Conservation (phyloP, 2,797 vertebrate species). For the Syngnathus rostellatus region DNA sequence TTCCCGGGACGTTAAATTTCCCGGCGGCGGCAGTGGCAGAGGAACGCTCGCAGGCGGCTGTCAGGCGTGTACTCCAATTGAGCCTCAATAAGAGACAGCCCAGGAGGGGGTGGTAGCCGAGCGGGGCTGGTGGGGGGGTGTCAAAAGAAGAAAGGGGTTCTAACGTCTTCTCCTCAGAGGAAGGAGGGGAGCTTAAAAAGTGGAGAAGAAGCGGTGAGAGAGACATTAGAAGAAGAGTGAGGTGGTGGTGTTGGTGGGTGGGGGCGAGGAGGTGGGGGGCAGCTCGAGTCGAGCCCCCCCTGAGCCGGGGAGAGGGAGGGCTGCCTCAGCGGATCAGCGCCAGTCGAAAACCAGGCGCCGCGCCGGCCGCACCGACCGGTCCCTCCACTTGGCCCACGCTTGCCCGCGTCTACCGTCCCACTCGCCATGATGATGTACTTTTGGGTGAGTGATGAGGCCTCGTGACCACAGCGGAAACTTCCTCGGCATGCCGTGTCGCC, state of each 20-base stretch:
- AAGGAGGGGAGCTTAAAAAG: slow-evolving; percentile 35
- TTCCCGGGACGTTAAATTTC: slow-evolving; percentile 53
- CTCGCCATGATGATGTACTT: slow-evolving; percentile 74
- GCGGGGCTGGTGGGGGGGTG: not conserved
- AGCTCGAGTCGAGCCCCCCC: slow-evolving; percentile 40
- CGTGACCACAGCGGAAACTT: slow-evolving; percentile 22
- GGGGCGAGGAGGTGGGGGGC: slow-evolving; percentile 9
- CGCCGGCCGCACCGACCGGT: slow-evolving; percentile 46
- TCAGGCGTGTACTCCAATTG: slow-evolving; percentile 57
- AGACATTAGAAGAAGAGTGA: slow-evolving; percentile 19
- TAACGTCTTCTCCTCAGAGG: slow-evolving; percentile 50
- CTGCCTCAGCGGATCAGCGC: slow-evolving; percentile 49
- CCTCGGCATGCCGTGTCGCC: slow-evolving; percentile 31
- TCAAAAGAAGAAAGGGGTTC: slow-evolving; percentile 60
- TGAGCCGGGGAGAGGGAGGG: slow-evolving; percentile 49
- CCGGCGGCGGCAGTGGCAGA: slow-evolving; percentile 42
- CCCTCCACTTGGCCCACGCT: slow-evolving; percentile 39
- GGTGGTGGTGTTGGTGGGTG: slow-evolving; percentile 1
- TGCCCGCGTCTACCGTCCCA: slow-evolving; percentile 21
- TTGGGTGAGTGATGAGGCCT: slow-evolving; percentile 60
- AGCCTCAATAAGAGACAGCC: slow-evolving; percentile 61
- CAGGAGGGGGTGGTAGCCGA: slow-evolving; percentile 19
- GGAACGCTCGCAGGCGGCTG: slow-evolving; percentile 65
- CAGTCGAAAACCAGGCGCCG: slow-evolving; percentile 37
- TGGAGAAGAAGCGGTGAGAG: slow-evolving; percentile 40